A percentile compares a stretch with the other conserved stretches of the same genome.
Evolutionary conservation across 2,888 invertebrate genomes (phyloP).

Genomic region (Esperia sulphurella): DNA sequence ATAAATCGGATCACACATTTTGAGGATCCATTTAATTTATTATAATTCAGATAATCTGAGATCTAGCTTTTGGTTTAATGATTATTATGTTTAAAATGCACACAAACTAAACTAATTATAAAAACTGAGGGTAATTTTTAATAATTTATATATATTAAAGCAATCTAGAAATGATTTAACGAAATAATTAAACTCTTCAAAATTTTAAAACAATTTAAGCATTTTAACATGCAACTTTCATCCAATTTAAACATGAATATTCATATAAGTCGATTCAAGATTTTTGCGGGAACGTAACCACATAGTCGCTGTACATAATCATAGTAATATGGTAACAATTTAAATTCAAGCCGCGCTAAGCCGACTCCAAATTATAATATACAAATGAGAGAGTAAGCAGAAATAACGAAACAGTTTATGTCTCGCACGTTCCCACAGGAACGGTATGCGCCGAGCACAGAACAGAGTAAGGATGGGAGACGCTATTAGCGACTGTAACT

Average conservation of each 20-base stretch:
- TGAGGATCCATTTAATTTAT: too few relatives aligned
- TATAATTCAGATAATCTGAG: too few relatives aligned
- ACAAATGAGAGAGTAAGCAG: constrained; percentile 76
- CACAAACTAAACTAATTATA: too few relatives aligned
- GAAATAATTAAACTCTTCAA: too few relatives aligned
- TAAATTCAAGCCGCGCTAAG: constrained; percentile 35
- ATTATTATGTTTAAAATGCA: too few relatives aligned
- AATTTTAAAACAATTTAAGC: neutral
- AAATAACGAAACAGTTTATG: constrained; percentile 78
- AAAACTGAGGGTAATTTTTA: too few relatives aligned
- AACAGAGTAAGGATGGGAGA: constrained; percentile 36
- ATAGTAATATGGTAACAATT: constrained; percentile 52
- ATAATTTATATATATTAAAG: too few relatives aligned
- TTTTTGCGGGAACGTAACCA: constrained; percentile 8
- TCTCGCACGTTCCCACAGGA: constrained; percentile 77
- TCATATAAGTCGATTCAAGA: constrained; percentile 1
- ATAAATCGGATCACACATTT: too few relatives aligned
- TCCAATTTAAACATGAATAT: constrained; percentile 7
- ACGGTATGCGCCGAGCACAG: constrained; percentile 61
- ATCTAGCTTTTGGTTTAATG: too few relatives aligned
- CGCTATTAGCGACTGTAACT: constrained; percentile 9
- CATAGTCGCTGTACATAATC: constrained; percentile 32
- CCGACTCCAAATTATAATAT: constrained; percentile 72
- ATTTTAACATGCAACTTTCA: constrained; percentile 3
- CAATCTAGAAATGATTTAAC: too few relatives aligned